Evolutionary conservation across 2,888 invertebrate species (phyloP), one percentile per base, ranked within the genome.

Genomic region (Drosophila diplacantha): DNA sequence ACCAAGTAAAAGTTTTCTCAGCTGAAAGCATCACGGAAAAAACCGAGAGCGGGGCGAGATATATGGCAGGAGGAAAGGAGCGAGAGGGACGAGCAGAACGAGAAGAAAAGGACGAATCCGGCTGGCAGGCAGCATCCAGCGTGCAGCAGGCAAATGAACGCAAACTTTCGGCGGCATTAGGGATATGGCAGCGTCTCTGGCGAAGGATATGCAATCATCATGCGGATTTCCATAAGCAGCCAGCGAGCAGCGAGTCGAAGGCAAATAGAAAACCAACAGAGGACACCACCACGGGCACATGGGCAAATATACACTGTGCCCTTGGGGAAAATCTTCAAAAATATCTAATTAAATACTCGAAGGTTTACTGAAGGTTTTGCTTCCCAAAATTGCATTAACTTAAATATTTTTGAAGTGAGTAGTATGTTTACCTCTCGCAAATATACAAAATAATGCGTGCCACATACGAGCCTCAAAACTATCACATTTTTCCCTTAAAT

Each of bases 141-240:
- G 20, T 22, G 24, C 24, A 68, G 57, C 73, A 72, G 64, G 68
- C 74, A 81, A 80, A 80, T 81, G 75, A 81, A 80, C 81, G 77
- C 78, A 79, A 79, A 80, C 77, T 80, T 79, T 80, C 68, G 79
- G 74, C 71, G 73, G 78, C 73, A 80, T 76, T 76, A 78, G 74
- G 81, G 78, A 80, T 80, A 81, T 80, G 72, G 73, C 71, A 71
- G 74, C 54, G 74, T 74, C 74, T 72, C 73, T 77, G 71, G 73
- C 79, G 71, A 72, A 81, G 81, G 81, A 81, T 81, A 81, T 81
- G 81, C 81, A 81, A 81, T 81, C 81, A 81, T 81, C 82, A 81
- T 82, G 81, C 81, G 81, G 81, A 81, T 81, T 81, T 81, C 81
- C 81, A 81, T 81, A 82, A 81, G 81, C 79, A 79, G 76, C 58